phyloP scores from a whole-genome alignment of 2,113 vertebrate species.

The Prunella himalayana region DNA sequence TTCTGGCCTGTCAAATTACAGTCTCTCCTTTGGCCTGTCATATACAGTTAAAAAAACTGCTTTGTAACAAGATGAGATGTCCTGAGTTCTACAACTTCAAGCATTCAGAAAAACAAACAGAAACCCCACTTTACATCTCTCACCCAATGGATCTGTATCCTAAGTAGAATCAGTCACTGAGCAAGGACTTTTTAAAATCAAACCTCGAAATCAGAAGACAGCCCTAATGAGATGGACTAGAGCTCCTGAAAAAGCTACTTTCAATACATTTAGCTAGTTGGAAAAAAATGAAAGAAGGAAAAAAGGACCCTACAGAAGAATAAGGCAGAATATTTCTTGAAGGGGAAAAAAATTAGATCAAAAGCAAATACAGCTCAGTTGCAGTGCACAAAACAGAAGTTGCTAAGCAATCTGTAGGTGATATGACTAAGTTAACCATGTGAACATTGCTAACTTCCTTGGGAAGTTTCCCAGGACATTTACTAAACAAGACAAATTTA shows the following conservation, averaged over 20 bases:
- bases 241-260: not conserved
- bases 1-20: not conserved
- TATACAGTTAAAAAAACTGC: not conserved
- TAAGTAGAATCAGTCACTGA: not conserved
- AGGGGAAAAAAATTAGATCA: not conserved
- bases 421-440: not conserved
- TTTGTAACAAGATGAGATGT: not conserved
- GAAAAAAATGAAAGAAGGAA: not conserved
- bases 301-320: not conserved
- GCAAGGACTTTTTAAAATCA: not conserved
- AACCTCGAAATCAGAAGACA: not conserved
- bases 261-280: not conserved
- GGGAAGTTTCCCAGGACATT: not conserved
- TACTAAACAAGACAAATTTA: not conserved
- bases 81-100: not conserved
- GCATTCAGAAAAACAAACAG: not conserved
- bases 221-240: not conserved
- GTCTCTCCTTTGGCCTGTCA: not conserved
- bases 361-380: not conserved
- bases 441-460: not conserved
- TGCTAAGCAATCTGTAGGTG: not conserved
- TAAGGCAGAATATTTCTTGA: not conserved
- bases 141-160: not conserved
- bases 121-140: rapidly evolving
- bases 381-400: not conserved